Conservation (phyloP, 2,113 vertebrate species). For the Lanius ludovicianus region DNA sequence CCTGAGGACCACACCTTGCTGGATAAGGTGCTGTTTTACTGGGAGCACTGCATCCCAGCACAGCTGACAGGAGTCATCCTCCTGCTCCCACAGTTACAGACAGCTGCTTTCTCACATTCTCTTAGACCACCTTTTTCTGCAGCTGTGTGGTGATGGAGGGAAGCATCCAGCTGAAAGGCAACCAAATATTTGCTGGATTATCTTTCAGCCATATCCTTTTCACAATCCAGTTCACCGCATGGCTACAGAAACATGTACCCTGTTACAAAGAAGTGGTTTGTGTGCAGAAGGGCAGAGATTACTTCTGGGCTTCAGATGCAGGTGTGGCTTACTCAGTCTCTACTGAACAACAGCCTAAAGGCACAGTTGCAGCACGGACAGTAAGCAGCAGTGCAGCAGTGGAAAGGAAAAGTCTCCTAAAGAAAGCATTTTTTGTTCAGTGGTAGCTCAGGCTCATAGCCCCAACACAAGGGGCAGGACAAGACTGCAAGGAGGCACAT, state of each 20-base stretch:
- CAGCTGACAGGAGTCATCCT: not conserved
- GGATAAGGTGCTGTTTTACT: not conserved
- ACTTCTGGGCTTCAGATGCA: not conserved
- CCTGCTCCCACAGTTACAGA: not conserved
- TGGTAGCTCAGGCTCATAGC: not conserved
- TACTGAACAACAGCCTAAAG: not conserved
- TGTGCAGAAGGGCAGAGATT: not conserved
- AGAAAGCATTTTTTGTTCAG: not conserved
- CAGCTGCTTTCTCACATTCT: not conserved
- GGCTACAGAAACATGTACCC: not conserved
- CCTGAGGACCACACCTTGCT: not conserved
- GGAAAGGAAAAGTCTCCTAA: not conserved
- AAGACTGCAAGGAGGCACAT: not conserved
- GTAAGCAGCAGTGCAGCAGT: not conserved
- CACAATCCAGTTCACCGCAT: not conserved
- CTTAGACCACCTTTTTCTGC: slow-evolving; percentile 5
- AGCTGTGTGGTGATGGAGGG: not conserved
- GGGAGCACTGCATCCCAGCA: not conserved
- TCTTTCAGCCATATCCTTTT: not conserved
- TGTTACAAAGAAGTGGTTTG: not conserved
- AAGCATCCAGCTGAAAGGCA: not conserved
- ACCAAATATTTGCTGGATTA: slow-evolving; percentile 2
- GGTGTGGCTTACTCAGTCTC: not conserved
- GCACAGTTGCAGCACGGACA: not conserved
- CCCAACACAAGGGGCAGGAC: not conserved